Evolutionary conservation across 2,113 vertebrate species (phyloP), one percentile per base, ranked within the genome.

Genomic region (Boleophthalmus pectinirostris): DNA sequence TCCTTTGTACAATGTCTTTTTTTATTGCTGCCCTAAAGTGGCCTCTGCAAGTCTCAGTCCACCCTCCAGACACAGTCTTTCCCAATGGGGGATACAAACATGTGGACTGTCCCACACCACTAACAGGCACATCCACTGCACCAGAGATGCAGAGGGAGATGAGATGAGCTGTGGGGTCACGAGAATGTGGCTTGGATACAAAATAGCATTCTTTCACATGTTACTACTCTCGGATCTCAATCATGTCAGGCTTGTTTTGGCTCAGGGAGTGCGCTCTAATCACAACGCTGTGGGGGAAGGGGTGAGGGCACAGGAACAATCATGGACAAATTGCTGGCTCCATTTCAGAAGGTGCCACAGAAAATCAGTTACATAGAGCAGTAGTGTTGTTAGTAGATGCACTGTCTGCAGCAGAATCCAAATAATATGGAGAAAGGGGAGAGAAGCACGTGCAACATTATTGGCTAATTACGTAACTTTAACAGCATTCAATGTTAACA

Each of bases 151-250:
- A 82, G 23, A 47, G 45, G 43, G 83, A 70, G 78, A 68, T 73
- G 73, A 82, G 66, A 72, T 47, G 24, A 63, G 80, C 80, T 84
- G 58, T 70, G 74, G 80, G 90, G 90, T 92, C 91, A 92, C 72
- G 78, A 90, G 85, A 92, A 87, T 74, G 73, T 78, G 67, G 61
- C 85, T 87, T 90, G 89, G 85, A 92, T 82, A 90, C 91, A 91
- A 92, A 91, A 93, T 76, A 47, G 85, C 91, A 93, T 93, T 92
- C 90, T 93, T 94, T 93, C 89, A 86, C 90, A 92, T 90, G 90
- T 90, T 85, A 88, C 89, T 90, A 76, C 79, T 92, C 92, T 91
- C 88, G 87, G 81, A 88, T 88, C 81, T 88, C 69, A 66, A 88
- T 87, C 82, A 86, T 75, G 80, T 85, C 77, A 70, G 61, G 76